A percentile compares a stretch with the other conserved stretches of the same genome.
Evolutionary conservation across 2,113 vertebrate species (phyloP).

Genomic region (Manacus vitellinus): DNA sequence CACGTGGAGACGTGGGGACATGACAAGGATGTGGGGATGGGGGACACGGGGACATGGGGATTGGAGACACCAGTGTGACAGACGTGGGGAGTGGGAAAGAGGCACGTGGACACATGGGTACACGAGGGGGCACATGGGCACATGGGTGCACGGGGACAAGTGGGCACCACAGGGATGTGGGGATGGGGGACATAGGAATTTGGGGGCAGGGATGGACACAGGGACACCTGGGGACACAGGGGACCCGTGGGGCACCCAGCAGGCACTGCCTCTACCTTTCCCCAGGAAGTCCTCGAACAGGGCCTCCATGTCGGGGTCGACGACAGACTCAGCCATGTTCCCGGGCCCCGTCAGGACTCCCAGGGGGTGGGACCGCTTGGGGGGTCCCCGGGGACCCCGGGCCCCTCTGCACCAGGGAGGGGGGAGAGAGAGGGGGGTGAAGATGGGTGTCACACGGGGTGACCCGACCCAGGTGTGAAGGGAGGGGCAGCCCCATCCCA

Average conservation of each 20-base stretch:
- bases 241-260: neutral
- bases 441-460: accelerated
- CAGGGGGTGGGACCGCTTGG: accelerated
- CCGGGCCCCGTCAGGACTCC: accelerated
- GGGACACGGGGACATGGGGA: neutral
- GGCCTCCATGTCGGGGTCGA: conserved; percentile 1
- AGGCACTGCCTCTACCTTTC: neutral
- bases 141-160: neutral
- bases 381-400: accelerated
- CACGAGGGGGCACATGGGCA: neutral
- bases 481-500: neutral
- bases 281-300: neutral
- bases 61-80: neutral
- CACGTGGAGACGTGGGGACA: neutral
- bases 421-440: neutral
- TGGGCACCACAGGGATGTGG: neutral
- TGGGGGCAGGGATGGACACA: neutral
- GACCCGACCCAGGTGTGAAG: accelerated
- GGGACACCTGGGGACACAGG: neutral
- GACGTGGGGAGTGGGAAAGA: neutral
- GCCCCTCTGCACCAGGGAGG: neutral
- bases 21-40: neutral
- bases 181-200: neutral
- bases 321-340: accelerated
- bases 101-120: neutral